phyloP scores from a whole-genome alignment of 1,140 invertebrate genomes.

The Mactra quadrangularis region DNA sequence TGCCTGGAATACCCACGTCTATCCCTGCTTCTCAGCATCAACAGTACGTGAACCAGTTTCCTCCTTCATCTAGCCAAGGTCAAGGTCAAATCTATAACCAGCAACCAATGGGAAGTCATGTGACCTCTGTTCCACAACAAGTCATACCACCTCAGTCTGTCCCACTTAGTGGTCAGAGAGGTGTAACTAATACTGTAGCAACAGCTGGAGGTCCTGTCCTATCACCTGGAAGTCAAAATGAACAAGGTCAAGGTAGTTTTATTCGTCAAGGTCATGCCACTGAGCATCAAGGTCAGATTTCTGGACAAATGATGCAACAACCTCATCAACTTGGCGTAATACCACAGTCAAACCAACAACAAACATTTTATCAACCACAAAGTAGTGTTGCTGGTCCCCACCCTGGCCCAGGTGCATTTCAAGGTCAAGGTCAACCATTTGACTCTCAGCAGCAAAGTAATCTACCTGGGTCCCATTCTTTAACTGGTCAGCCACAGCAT shows the following conservation, averaged over 20 bases:
- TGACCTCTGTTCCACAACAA: background rate
- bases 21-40: background rate
- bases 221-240: slow-evolving; percentile 59
- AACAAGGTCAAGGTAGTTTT: slow-evolving; percentile 25
- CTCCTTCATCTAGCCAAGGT: background rate
- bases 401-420: background rate
- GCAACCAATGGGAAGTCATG: background rate
- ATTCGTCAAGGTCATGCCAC: slow-evolving; percentile 23
- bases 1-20: background rate
- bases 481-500: background rate
- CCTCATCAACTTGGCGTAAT: background rate
- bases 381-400: background rate
- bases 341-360: background rate
- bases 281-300: background rate
- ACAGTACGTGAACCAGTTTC: background rate
- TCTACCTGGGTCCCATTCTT: background rate
- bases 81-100: slow-evolving; percentile 4
- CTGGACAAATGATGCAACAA: slow-evolving; percentile 8
- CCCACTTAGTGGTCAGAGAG: slow-evolving; percentile 20
- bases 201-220: slow-evolving; percentile 66
- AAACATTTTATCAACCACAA: background rate
- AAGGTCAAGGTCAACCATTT: slow-evolving; percentile 21
- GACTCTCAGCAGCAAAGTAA: background rate
- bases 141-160: slow-evolving; percentile 23
- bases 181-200: slow-evolving; percentile 68